Evolutionary conservation across 2,888 invertebrate species (phyloP), one percentile per base, ranked within the genome.

Genomic region (Latheticus oryzae): DNA sequence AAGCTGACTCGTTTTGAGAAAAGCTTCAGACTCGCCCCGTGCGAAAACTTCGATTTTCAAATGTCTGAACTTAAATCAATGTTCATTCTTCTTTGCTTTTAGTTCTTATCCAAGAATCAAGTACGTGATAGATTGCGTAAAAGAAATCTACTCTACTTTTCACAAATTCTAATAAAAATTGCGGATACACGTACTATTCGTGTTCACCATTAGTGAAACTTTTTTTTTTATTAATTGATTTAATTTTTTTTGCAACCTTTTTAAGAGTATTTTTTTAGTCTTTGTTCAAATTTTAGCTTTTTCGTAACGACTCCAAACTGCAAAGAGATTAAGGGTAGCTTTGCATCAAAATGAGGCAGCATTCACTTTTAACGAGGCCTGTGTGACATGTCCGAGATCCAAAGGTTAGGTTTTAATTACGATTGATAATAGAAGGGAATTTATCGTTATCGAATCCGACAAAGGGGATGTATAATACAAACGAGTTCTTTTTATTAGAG

Each of bases 101-200:
- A 48, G 26, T 35, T 26, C 48, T 48, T 48, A 48, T 48, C 48
- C 17, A 35, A 24, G 45, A 32, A 45, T 45, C 45, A 28, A 42
- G 45, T 47, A 47, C 45, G 48, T 48, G 48, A 48, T 48, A 48
- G 35, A 35, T 48, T 24, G 48, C 35, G 26, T 15, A 48, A 48
- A 26, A 35, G 33, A 37, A 32, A 7, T 11, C n/a, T 40, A 40
- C 24, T 23, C 23, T n/a, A n/a, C 24, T 40, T 33, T 13, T 13
- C n/a, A n/a, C n/a, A n/a, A n/a, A n/a, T n/a, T n/a, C n/a, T n/a
- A n/a, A 16, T 16, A 40, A 23, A 15, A 40, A 12, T 13, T 28
- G 16, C 28, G 38, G 11, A 19, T 12, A 16, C 24, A 23, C 42
- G 42, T 28, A 16, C 28, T 11, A 11, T 42, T 28, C 17, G 42